A percentile compares a stretch with the other conserved stretches of the same genome.
These are phyloP conservation scores for Dolichopus griseipennis DNA, from an alignment of 2,888 invertebrate genomes.

Conservation along the genomic window DNA sequence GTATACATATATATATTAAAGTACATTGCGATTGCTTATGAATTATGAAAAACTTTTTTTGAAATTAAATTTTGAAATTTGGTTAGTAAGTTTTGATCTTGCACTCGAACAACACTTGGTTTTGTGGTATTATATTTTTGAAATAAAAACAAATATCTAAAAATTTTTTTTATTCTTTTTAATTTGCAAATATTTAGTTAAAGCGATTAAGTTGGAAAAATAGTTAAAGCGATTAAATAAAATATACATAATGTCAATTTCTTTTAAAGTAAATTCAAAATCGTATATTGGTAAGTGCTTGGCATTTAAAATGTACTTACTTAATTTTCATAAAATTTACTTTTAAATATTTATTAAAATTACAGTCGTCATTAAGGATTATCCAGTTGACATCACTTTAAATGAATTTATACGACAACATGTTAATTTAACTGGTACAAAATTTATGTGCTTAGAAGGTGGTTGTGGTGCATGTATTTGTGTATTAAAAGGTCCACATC, in stretches of 20 bases:
- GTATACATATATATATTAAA: no score
- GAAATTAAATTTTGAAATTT: no score
- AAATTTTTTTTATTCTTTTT: no score
- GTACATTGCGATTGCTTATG: no score
- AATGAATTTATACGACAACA: constrained; percentile 53
- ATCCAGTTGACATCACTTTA: constrained; percentile 45
- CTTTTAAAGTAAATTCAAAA: constrained; percentile 31
- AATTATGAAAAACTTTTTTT: no score
- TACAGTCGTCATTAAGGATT: constrained; percentile 32
- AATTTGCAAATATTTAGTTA: not conserved
- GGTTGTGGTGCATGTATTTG: constrained; percentile 58
- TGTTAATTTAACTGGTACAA: constrained; percentile 53
- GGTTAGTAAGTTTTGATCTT: no score
- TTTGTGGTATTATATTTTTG: no score
- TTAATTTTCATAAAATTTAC: not conserved
- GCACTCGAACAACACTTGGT: no score
- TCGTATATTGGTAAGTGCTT: constrained; percentile 27
- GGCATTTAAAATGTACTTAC: no score
- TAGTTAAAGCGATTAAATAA: not conserved
- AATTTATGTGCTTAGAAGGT: constrained; percentile 59
- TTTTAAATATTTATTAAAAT: not conserved
- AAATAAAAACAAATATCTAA: no score
- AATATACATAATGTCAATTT: constrained; percentile 28
- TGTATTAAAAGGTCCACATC: constrained; percentile 36
- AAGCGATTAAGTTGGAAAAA: not conserved